Evolutionary conservation across 2,888 invertebrate genomes (phyloP).

Genomic region (Helleia helle): DNA sequence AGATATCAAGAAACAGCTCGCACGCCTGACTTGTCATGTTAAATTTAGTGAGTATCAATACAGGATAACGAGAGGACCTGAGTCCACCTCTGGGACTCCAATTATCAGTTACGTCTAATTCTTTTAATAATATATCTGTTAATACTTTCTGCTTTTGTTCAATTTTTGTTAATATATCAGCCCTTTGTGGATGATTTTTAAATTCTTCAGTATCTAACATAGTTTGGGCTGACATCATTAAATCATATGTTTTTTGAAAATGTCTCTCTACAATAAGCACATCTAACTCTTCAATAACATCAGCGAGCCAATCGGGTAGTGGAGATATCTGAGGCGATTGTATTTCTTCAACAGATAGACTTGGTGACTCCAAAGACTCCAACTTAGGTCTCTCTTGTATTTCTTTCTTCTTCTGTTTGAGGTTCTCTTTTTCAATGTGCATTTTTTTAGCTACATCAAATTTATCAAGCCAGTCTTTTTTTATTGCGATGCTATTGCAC

Average conservation of each 20-base stretch:
- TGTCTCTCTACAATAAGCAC: constrained; percentile 96
- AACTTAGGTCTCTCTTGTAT: constrained; percentile 50
- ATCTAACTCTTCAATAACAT: constrained; percentile 95
- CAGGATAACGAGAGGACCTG: constrained; percentile 87
- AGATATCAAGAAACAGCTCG: constrained; percentile 85
- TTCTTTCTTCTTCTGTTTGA: constrained; percentile 68
- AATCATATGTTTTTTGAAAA: constrained; percentile 91
- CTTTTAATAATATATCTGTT: constrained; percentile 90
- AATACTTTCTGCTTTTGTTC: constrained; percentile 82
- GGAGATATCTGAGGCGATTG: constrained; percentile 52
- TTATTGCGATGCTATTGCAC: constrained; percentile 84
- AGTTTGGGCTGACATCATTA: constrained; percentile 77
- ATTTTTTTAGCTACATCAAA: constrained; percentile 92
- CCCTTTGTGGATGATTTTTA: constrained; percentile 49
- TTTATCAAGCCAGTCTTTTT: constrained; percentile 95
- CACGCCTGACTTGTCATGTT: constrained; percentile 81
- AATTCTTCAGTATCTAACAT: constrained; percentile 52
- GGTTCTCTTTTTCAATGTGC: constrained; percentile 77
- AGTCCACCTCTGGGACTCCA: constrained; percentile 93
- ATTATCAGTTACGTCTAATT: constrained; percentile 91
- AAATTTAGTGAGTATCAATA: constrained; percentile 87
- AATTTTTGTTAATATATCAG: constrained; percentile 69
- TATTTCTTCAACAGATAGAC: constrained; percentile 59
- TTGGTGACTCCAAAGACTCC: constrained; percentile 58
- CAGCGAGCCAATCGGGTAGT: constrained; percentile 89